A percentile compares a stretch with the other conserved stretches of the same genome.
Conservation (phyloP, 2,797 vertebrate genomes). For the Sebastes ruberrimus region DNA sequence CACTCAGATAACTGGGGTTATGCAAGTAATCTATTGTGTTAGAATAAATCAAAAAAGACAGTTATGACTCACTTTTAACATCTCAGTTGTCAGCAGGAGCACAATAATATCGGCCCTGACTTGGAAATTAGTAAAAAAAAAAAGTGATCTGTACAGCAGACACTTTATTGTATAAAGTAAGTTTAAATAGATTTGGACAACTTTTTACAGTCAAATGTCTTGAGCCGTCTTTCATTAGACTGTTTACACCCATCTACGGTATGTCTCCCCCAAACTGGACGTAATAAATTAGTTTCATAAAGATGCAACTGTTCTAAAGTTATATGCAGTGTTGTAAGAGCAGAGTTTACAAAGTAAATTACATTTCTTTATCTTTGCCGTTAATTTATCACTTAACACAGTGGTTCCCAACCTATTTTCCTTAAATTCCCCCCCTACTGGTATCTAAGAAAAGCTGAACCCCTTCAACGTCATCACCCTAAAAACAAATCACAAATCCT, state of each 20-base stretch:
- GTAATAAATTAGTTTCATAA: not conserved
- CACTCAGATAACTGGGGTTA: not conserved
- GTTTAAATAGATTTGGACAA: not conserved
- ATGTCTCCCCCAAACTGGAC: not conserved
- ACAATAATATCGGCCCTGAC: not conserved
- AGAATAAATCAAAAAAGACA: not conserved
- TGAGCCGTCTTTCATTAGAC: not conserved
- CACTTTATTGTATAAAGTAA: not conserved
- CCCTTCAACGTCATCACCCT: no score
- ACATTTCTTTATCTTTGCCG: no score
- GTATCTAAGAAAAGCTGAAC: no score
- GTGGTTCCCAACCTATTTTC: no score
- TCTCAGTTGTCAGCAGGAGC: not conserved
- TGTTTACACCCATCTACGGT: not conserved
- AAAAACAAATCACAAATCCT: no score
- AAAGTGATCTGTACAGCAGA: not conserved
- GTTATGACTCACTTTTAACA: not conserved
- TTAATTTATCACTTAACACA: no score
- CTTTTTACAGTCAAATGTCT: not conserved
- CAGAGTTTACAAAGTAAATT: not conserved
- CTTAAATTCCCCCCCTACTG: no score
- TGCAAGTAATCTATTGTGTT: not conserved
- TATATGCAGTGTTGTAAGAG: not conserved
- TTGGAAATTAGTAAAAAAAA: not conserved
- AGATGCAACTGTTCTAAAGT: not conserved